Percentiles rank a stretch among this genome's conserved stretches.
phyloP scores from a whole-genome alignment of 2,113 vertebrate species.

The Alectura lathami region DNA sequence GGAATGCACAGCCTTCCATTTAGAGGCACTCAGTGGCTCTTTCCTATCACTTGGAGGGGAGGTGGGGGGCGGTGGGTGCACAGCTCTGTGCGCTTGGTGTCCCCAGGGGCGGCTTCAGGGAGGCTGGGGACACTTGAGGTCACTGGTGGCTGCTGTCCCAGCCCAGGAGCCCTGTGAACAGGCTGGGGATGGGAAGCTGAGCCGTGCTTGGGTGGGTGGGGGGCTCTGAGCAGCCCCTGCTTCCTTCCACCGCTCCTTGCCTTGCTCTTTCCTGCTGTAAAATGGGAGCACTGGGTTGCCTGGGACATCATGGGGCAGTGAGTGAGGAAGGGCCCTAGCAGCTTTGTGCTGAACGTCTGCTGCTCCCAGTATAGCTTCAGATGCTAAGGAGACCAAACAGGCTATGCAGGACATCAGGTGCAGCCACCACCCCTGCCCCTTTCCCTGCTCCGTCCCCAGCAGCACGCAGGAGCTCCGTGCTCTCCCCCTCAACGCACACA shows the following conservation, averaged over 20 bases:
- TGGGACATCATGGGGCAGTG: background rate
- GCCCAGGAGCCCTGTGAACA: background rate
- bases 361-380: no score
- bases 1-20: background rate
- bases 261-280: background rate
- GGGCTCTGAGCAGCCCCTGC: background rate
- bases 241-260: no score
- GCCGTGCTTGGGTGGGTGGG: background rate
- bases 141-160: fast-evolving
- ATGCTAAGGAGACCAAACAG: no score
- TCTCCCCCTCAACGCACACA: background rate
- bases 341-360: background rate
- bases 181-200: background rate
- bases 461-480: background rate
- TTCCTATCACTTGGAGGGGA: no score
- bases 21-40: background rate
- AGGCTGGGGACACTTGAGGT: background rate
- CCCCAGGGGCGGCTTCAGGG: background rate
- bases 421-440: background rate
- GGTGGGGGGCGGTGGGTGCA: fast-evolving
- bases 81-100: background rate
- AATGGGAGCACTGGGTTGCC: background rate
- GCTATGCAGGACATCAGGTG: background rate
- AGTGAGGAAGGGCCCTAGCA: background rate
- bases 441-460: background rate